phyloP scores from a whole-genome alignment of 2,888 invertebrate genomes.

The Glyphotaelius pellucidus region DNA sequence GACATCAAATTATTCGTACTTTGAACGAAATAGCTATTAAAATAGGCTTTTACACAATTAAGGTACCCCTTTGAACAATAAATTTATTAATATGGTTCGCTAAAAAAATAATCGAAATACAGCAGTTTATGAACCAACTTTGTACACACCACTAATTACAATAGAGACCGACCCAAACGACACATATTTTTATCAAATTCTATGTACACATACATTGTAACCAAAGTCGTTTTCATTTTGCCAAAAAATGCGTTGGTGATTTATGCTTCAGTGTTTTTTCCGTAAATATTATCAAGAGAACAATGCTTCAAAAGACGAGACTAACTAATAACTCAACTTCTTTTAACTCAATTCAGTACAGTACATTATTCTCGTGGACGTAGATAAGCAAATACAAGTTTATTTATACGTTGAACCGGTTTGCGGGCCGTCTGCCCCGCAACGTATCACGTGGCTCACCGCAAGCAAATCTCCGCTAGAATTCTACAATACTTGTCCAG shows the following conservation, averaged over 20 bases:
- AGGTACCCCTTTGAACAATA: too few species aligned
- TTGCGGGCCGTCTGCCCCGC: background rate
- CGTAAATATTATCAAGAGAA: background rate
- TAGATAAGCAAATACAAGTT: background rate
- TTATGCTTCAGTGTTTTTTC: background rate
- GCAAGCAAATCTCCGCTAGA: background rate
- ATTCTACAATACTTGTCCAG: background rate
- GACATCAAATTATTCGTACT: too few species aligned
- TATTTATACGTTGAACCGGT: background rate
- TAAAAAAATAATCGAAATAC: too few species aligned
- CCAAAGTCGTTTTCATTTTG: background rate
- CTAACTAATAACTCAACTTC: background rate
- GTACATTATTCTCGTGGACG: background rate
- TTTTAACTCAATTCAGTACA: background rate
- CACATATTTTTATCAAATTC: background rate
- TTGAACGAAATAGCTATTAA: too few species aligned
- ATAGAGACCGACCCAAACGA: background rate
- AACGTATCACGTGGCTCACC: background rate
- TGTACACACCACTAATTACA: background rate
- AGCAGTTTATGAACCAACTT: too few species aligned
- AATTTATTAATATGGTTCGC: too few species aligned
- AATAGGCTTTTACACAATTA: too few species aligned
- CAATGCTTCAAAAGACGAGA: background rate
- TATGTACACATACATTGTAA: background rate
- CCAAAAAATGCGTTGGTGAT: background rate